Evolutionary conservation across 2,113 vertebrate genomes (phyloP), one percentile per base, ranked within the genome.

Genomic region (Sylvietta virens): DNA sequence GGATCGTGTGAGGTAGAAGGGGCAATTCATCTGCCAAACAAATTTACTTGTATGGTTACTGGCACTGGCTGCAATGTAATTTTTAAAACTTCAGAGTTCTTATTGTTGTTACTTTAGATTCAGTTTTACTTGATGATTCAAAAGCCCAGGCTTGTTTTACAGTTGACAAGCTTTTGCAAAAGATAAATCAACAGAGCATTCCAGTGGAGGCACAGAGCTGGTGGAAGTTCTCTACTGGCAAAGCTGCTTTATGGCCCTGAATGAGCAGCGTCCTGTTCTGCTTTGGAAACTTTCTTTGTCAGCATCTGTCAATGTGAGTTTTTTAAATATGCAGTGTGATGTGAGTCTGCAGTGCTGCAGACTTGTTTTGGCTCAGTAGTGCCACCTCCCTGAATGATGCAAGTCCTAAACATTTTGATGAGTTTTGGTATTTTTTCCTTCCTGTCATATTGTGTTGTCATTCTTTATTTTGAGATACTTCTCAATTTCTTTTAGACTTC

Each of bases 111-210:
- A 21, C 53, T 91, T 94, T 28, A 79, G 69, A 57, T 53, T 65
- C 23, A 45, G 2, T 74, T 90, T 80, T 61, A 45, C 66, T 87
- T 82, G 37, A 39, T 61, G 50, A 47, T 88, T 85, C 45, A 35
- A 86, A 92, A 94, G 81, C 40, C 10, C 31, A 80, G 48, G 54
- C 74, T 90, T 90, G 22, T 82, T 94, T 86, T 80, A 80, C 51
- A 70, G 58, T 35, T 73, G 92, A 54, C 44, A 58, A 86, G 47
- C 58, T 90, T 87, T 70, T 86, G 58, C 62, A 70, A 27, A 86
- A 92, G 94, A 47, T 77, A 77, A 90, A 74, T 92, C 90, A 96
- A 48, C 72, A 82, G 82, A 90, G 47, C 42, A 57, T 94, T 94
- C 86, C 91, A 39, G 27, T 27, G n/a, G 62, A 86, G 86, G 71